phyloP scores from a whole-genome alignment of 2,888 invertebrate species.

The Scrobipalpa atriplicella region DNA sequence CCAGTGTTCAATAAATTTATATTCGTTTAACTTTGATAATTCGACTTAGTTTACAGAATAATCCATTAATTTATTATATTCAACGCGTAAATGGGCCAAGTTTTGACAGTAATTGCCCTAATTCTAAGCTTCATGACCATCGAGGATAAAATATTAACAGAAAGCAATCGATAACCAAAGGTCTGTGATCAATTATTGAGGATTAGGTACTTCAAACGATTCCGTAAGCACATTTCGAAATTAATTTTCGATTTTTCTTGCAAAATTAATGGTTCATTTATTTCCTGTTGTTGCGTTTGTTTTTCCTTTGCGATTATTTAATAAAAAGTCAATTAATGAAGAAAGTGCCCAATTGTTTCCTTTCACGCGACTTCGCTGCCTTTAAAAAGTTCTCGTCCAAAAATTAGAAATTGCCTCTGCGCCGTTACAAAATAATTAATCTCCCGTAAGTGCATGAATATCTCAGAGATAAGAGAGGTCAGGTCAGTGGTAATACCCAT shows the following conservation, averaged over 20 bases:
- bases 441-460: too few relatives aligned
- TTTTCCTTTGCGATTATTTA: not conserved
- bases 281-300: not conserved
- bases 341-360: not conserved
- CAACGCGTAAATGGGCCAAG: constrained; percentile 50
- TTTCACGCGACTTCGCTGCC: too few relatives aligned
- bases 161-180: constrained; percentile 30
- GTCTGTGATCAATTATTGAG: constrained; percentile 20
- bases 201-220: not conserved
- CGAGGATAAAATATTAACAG: constrained; percentile 35
- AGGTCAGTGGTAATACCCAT: too few relatives aligned
- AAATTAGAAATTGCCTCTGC: too few relatives aligned
- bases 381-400: too few relatives aligned
- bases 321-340: not conserved
- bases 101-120: constrained; percentile 57
- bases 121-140: constrained; percentile 40
- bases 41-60: constrained; percentile 48
- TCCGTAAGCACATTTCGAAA: not conserved
- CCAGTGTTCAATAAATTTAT: constrained; percentile 43
- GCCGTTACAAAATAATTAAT: too few relatives aligned
- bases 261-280: not conserved
- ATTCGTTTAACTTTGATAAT: constrained; percentile 44
- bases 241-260: not conserved
- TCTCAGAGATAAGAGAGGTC: too few relatives aligned
- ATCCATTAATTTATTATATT: constrained; percentile 46